A percentile compares a stretch with the other conserved stretches of the same genome.
Evolutionary conservation across 2,888 invertebrate genomes (phyloP).

Genomic region (Gastrophysa polygoni): DNA sequence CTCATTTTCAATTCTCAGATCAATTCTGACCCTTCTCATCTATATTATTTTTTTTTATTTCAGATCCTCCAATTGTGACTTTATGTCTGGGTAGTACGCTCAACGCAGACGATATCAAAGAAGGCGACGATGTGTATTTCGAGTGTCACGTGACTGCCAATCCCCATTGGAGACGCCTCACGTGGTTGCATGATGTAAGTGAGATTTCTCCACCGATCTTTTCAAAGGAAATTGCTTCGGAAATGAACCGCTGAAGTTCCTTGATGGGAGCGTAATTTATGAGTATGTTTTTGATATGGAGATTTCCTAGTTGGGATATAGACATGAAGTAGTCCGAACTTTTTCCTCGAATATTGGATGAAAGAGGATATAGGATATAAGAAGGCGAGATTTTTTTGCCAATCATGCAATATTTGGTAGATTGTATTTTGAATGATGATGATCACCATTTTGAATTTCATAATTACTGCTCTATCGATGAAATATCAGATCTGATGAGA

Average conservation of each 20-base stretch:
- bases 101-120: conserved; percentile 87
- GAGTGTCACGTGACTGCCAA: conserved; percentile 91
- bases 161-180: conserved; percentile 81
- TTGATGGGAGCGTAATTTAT: background rate
- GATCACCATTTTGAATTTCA: too few relatives aligned
- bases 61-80: conserved; percentile 86
- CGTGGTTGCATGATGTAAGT: conserved; percentile 90
- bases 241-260: conserved; percentile 14
- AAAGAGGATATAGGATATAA: background rate
- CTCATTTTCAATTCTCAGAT: too few relatives aligned
- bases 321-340: background rate
- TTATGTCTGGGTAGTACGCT: conserved; percentile 83
- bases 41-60: too few relatives aligned
- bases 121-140: conserved; percentile 91
- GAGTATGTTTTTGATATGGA: background rate
- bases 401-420: too few relatives aligned
- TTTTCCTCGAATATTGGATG: background rate
- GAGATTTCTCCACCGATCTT: conserved; percentile 7
- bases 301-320: background rate
- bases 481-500: too few relatives aligned
- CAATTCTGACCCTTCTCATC: too few relatives aligned
- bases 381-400: too few relatives aligned
- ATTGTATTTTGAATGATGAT: too few relatives aligned
- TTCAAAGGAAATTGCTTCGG: conserved; percentile 21
- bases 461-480: too few relatives aligned